Evolutionary conservation across 2,888 invertebrate genomes (phyloP).

Genomic region (Invenusta paracnida): DNA sequence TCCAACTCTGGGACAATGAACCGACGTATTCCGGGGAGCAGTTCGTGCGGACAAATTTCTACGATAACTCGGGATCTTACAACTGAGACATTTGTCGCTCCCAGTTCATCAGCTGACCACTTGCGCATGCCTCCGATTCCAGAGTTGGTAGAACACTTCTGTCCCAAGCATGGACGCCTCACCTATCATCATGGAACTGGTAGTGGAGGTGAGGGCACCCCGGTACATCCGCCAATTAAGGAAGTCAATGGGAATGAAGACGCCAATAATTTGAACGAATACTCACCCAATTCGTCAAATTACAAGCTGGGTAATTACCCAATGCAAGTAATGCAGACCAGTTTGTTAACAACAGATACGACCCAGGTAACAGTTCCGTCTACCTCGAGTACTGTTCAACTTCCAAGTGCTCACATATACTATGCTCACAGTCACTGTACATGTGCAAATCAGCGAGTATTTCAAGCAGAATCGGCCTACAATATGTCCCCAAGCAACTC

Average conservation of each 20-base stretch:
- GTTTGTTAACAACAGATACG: neutral
- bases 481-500: neutral
- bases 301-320: neutral
- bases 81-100: conserved; percentile 11
- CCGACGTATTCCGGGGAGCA: neutral
- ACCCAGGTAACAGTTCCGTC: neutral
- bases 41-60: conserved; percentile 5
- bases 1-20: neutral
- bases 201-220: neutral
- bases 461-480: neutral
- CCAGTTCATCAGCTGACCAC: neutral
- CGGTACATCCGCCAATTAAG: neutral
- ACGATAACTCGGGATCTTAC: conserved; percentile 23
- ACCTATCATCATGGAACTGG: conserved; percentile 1
- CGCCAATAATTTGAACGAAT: neutral
- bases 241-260: neutral
- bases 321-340: neutral
- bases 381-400: neutral
- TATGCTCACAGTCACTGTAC: neutral
- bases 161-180: conserved; percentile 1
- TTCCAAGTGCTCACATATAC: neutral
- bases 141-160: conserved; percentile 9
- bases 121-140: conserved; percentile 14
- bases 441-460: neutral
- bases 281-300: neutral